phyloP scores from a whole-genome alignment of 2,113 vertebrate species.

The Limanda limanda region DNA sequence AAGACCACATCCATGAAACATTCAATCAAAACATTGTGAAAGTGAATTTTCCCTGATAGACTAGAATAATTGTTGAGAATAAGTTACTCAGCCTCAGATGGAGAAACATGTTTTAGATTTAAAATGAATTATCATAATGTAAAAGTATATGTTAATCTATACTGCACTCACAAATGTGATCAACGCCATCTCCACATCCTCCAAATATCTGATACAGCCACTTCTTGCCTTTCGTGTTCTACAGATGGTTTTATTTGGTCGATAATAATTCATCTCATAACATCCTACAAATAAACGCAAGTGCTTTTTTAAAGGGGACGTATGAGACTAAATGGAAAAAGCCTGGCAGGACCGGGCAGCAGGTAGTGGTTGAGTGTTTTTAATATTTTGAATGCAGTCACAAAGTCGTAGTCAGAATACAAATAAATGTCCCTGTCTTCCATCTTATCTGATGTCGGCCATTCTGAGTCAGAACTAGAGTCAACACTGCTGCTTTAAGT shows the following conservation, averaged over 20 bases:
- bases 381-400: constrained; percentile 22
- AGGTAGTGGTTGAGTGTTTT: constrained; percentile 24
- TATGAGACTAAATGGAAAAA: constrained; percentile 22
- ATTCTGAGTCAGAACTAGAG: constrained; percentile 28
- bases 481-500: constrained; percentile 1
- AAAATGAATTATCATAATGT: not conserved
- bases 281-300: constrained; percentile 33
- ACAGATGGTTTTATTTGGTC: constrained; percentile 24
- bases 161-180: not conserved
- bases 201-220: not conserved
- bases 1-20: no score
- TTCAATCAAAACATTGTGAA: no score
- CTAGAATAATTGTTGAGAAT: no score
- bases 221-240: constrained; percentile 6
- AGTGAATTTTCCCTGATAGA: no score
- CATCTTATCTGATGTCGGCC: constrained; percentile 24
- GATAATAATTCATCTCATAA: constrained; percentile 26
- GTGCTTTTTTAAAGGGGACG: constrained; percentile 50
- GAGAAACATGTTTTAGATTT: not conserved
- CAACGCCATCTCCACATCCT: not conserved
- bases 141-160: not conserved
- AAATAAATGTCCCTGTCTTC: constrained; percentile 31
- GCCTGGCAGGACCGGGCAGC: constrained; percentile 23
- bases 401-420: constrained; percentile 19
- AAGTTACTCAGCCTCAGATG: no score